Evolutionary conservation across 2,888 invertebrate species (phyloP), one percentile per base, ranked within the genome.

Genomic region (Syritta pipiens): DNA sequence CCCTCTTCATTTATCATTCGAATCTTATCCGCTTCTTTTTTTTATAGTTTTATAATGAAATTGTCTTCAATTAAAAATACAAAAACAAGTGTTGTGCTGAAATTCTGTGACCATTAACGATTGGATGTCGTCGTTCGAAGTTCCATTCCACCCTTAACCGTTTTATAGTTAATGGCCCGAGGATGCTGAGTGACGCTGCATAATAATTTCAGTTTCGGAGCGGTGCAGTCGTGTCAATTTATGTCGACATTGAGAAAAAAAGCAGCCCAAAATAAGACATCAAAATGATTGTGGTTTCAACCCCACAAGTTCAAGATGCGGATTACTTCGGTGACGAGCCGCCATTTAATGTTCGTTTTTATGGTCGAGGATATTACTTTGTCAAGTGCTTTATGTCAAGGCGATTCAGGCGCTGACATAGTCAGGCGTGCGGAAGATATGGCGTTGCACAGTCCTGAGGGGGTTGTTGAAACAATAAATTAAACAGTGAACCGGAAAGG

Each of bases 11-110:
- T 79, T 74, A 79, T 68, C 79, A 72, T 60, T 67, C 30, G 19
- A 24, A 49, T 76, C 62, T 35, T 57, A n/a, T n/a, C n/a, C 37
- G 37, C 49, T 24, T 48, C 35, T 44, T 55, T 14, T 55, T 68
- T 57, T 72, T 62, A 68, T 62, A 79, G 79, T 74, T 79, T 68
- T 30, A 68, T 74, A 79, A 79, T 79, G 74, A 79, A 79, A 79
- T 79, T 79, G 79, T 79, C 79, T 74, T 79, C 79, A 79, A 79
- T 79, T 79, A 79, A 79, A 79, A 72, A 72, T 72, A 49, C 60
- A 22, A 72, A 74, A 79, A 79, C 79, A 79, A 79, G 79, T 79
- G 79, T 79, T 68, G 67, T 55, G 72, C 67, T 62, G 67, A 79
- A 79, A 79, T 71, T 60, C 42, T 68, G 74, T 68, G 74, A 68